Base-by-base conservation (phyloP, 2,797 vertebrate species). In the Parambassis ranga region DNA sequence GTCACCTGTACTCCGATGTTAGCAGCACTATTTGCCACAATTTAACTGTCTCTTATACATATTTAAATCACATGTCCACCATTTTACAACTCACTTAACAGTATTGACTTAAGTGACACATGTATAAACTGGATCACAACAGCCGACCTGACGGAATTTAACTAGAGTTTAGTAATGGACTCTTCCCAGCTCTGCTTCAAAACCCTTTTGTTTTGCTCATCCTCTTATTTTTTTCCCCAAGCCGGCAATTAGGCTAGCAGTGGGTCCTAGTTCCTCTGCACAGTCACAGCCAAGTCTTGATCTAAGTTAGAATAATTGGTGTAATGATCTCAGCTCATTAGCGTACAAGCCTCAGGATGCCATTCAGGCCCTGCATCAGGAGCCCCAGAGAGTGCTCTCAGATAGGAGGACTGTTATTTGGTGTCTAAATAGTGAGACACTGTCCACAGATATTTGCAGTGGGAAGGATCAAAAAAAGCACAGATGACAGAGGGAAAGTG, bases 291-390 rank as follows among this genome's bases (percentile, higher is more conserved):
- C 89, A 89, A 86, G 53, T 87, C 65, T 77, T 87, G 87, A 89
- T 89, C 81, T 76, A 85, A 85, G 84, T 82, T 79, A 65, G 85
- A 86, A 82, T 91, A 92, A 91, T 90, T 92, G 91, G 87, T 38
- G 58, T 91, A 89, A 90, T 90, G 89, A 89, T 88, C 82, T 81
- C 64, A 71, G 83, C 82, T 91, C 87, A 83, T 90, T 91, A 89
- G 71, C 3, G 75, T 73, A 50, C 33, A 8, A 81, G 71, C 81
- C 81, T 71, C 52, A 57, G 86, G 79, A 87, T 73, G 78, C 59
- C 49, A 75, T 82, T 82, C 74, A 67, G 63, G 66, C 55, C 49
- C 65, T 18, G 70, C 49, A 42, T 65, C 72, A 62, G 72, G 68
- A 87, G 62, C 77, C 68, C 71, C 53, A 71, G 69, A 77, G 76